Evolutionary conservation across 2,797 vertebrate species (phyloP), one percentile per base, ranked within the genome.

Genomic region (Rhinatrema bivittatum): DNA sequence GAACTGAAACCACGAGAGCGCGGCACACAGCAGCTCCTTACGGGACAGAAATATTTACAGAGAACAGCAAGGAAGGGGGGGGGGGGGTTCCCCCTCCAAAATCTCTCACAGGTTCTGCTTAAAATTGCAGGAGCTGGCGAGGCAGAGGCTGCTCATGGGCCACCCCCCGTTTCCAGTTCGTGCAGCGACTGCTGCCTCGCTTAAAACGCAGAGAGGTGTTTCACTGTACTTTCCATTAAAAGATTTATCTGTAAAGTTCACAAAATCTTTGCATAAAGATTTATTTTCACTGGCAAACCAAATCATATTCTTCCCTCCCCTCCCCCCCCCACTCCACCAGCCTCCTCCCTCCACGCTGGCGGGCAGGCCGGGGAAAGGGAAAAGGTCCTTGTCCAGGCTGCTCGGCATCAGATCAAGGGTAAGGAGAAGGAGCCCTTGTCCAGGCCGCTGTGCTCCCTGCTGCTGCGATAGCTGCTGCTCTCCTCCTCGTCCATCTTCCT

Each of bases 401-500:
- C 29, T 29, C 10, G 10, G 9, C 34, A 28, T 76, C 65, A 77
- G 27, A 75, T 70, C 7, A 74, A 64, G 29, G 76, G 74, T 46
- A 79, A 32, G 37, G 72, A 72, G 10, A 74, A 46, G 25, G 68
- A 44, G 4, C 53, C 56, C 52, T 71, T 74, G 16, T 79, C 76
- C 6, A 70, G 46, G 8, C 56, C 55, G 6, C 70, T 76, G 0
- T 58, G 50, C 22, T 79, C 76, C 56, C 65, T 75, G 14, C 62
- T 48, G 1, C 56, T 53, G 36, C 63, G 38, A 2, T 67, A 61
- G 10, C 53, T 56, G 0, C 64, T 60, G 30, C 26, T 32, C 9
- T 45, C 42, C 4, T 70, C 67, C 5, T 93, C 89, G 2, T 90
- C 89, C 55, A 91, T 89, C 54, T 84, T 90, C 50, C 90, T 89